phyloP scores from a whole-genome alignment of 2,888 invertebrate genomes.

The Eristalis intricaria region DNA sequence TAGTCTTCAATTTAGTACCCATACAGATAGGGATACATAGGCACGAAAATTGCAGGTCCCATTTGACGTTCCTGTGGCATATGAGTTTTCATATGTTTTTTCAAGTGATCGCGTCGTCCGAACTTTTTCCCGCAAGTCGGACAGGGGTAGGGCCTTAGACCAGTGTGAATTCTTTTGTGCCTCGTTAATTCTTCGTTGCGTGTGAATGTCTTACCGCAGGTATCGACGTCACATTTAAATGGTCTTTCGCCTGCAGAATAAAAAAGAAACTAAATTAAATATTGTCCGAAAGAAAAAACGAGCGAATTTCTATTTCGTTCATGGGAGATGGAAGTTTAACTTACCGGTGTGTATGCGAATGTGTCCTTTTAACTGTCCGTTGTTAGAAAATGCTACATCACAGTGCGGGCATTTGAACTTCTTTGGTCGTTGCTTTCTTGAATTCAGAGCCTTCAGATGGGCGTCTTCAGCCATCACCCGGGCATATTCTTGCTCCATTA shows the following conservation, averaged over 20 bases:
- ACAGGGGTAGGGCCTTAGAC: constrained; percentile 92
- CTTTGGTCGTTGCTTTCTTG: constrained; percentile 91
- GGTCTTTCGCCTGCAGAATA: constrained; percentile 88
- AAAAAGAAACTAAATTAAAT: constrained; percentile 39
- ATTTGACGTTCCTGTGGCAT: constrained; percentile 84
- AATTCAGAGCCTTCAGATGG: constrained; percentile 85
- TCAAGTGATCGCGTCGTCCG: constrained; percentile 95
- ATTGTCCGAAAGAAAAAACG: neutral
- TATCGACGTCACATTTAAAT: constrained; percentile 91
- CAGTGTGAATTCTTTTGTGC: constrained; percentile 95
- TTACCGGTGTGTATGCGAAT: constrained; percentile 93
- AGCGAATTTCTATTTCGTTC: neutral
- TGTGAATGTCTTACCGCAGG: constrained; percentile 94
- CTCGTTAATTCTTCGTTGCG: constrained; percentile 95
- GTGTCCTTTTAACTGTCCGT: constrained; percentile 95
- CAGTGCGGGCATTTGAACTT: constrained; percentile 96
- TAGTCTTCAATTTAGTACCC: constrained; percentile 81
- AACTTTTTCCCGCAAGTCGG: constrained; percentile 94
- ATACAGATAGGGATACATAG: constrained; percentile 84
- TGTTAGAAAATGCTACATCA: constrained; percentile 95
- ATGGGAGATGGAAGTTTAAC: constrained; percentile 65
- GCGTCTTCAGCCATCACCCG: constrained; percentile 88
- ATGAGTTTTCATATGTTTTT: constrained; percentile 96
- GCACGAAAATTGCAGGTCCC: constrained; percentile 85
- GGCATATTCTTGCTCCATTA: constrained; percentile 87